Evolutionary conservation across 2,113 vertebrate species (phyloP), one percentile per base, ranked within the genome.

Genomic region (Percopsis transmontana): DNA sequence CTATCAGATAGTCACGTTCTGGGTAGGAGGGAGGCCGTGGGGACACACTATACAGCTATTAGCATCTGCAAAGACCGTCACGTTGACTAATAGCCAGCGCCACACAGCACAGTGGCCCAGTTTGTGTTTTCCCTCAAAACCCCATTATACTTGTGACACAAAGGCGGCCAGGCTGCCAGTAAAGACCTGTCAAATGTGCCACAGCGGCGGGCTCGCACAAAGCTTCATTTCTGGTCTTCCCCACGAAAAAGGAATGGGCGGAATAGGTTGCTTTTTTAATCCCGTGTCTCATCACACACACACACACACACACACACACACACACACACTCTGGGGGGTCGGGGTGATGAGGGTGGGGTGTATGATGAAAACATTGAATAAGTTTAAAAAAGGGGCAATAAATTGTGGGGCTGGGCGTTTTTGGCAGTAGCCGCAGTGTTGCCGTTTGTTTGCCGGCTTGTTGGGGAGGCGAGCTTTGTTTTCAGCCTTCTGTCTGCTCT

Each of bases 1-100:
- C 92, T 78, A 91, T 92, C 90, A 91, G 88, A 90, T 92, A 90
- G 89, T 89, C 81, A 78, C 72, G 81, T 90, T 92, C 85, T 88
- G 87, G 74, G 88, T 80, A 87, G 86, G 92, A 91, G 90, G 92
- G 91, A 90, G 80, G 76, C 64, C 48, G 59, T 58, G 65, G 75
- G 91, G 89, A 93, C 90, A 89, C 92, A 92, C 94, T 92, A 95
- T 93, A 91, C 94, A 42, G 5, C 88, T 83, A 97, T 98, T 97
- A 97, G 96, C 97, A 98, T 98, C 94, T 98, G 93, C 94, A 98
- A 97, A 97, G 95, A 85, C 91, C 79, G 87, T 91, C 92, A 90
- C 91, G 91, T 90, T 21, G 55, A 94, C 92, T 94, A 87, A 93
- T 94, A 93, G 94, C 79, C 77, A 79, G 70, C 85, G 66, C 88